phyloP scores from a whole-genome alignment of 2,113 vertebrate species.

The Syrmaticus mikado region DNA sequence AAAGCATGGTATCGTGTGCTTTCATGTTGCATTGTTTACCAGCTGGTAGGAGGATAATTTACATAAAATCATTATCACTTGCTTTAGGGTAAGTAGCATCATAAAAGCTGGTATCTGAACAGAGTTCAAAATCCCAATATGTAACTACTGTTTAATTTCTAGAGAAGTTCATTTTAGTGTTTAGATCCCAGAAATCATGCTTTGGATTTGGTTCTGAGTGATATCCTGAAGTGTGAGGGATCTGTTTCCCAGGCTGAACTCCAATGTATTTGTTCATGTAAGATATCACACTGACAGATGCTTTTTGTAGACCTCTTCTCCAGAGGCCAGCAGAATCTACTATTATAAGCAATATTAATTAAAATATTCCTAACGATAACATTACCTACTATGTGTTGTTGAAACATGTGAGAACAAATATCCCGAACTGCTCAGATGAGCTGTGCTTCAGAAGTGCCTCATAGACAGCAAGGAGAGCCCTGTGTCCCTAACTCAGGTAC shows the following conservation, averaged over 20 bases:
- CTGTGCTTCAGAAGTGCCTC: neutral
- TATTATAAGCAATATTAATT: neutral
- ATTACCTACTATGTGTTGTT: neutral
- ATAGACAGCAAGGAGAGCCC: neutral
- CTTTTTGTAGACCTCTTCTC: neutral
- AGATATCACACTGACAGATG: neutral
- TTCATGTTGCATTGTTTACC: slow-evolving; percentile 5
- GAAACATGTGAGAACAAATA: neutral
- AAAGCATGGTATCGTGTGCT: neutral
- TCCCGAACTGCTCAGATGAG: neutral
- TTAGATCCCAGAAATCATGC: neutral
- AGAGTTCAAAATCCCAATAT: neutral
- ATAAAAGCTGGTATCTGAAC: slow-evolving; percentile 16
- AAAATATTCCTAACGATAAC: neutral
- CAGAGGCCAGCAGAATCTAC: neutral
- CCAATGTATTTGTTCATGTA: neutral
- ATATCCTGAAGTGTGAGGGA: neutral
- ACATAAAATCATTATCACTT: slow-evolving; percentile 54
- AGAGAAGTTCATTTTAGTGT: neutral
- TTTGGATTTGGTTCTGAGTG: neutral
- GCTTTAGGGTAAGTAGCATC: slow-evolving; percentile 12
- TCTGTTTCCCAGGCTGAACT: neutral
- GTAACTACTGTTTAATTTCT: slow-evolving; percentile 4
- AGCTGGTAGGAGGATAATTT: slow-evolving; percentile 39
- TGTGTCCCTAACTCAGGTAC: no score